These are phyloP conservation scores for Drosophila micromelanica DNA, from an alignment of 1,140 invertebrate genomes.

Conservation along the genomic window DNA sequence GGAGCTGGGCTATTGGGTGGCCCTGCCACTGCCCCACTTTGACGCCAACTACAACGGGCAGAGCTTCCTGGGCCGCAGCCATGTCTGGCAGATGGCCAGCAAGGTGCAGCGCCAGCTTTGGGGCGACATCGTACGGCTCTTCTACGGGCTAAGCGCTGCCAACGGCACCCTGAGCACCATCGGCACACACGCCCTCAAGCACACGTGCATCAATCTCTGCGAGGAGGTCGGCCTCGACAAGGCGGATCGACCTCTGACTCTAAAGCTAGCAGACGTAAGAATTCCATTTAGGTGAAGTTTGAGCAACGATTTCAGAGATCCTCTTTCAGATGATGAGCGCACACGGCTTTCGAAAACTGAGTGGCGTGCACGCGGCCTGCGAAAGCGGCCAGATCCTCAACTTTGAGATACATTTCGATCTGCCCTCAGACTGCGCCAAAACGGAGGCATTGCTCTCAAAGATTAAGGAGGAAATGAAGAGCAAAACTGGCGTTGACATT, in stretches of 20 bases:
- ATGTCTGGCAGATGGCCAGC: constrained; percentile 17
- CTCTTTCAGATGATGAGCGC: constrained; percentile 17
- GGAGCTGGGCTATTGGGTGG: constrained; percentile 15
- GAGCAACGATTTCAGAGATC: too few relatives aligned
- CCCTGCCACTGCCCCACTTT: constrained; percentile 9
- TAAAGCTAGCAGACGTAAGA: constrained; percentile 15
- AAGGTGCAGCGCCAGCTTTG: constrained; percentile 6
- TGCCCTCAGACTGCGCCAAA: constrained; percentile 12
- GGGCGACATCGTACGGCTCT: constrained; percentile 4
- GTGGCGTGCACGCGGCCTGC: not conserved
- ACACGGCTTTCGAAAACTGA: constrained; percentile 1
- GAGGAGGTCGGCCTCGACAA: constrained; percentile 13
- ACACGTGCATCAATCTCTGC: constrained; percentile 24
- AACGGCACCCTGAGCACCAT: constrained; percentile 22
- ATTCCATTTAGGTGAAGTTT: not conserved
- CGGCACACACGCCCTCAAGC: constrained; percentile 18
- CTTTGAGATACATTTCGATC: constrained; percentile 1
- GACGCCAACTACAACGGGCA: constrained; percentile 7
- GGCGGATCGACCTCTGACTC: not conserved
- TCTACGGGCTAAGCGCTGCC: constrained; percentile 6
- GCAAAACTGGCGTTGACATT: not conserved
- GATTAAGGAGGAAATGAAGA: not conserved
- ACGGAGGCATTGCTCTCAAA: constrained; percentile 4
- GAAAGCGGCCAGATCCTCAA: not conserved
- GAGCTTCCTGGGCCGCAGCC: constrained; percentile 10